Percentiles rank a stretch among this genome's conserved stretches.
phyloP scores from a whole-genome alignment of 2,888 invertebrate species.

The Catocala sponsa region DNA sequence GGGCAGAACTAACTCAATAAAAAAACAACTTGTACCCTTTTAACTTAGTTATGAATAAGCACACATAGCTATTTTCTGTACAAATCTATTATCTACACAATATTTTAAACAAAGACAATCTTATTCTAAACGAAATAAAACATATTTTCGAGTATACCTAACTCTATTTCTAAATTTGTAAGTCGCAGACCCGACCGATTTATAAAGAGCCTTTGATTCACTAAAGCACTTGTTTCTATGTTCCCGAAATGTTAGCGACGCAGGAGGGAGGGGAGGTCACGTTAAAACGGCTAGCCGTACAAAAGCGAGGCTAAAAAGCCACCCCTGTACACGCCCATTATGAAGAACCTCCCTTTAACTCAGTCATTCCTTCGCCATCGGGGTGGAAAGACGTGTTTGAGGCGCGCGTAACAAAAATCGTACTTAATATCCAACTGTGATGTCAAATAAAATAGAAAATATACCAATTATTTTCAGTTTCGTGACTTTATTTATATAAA shows the following conservation, averaged over 20 bases:
- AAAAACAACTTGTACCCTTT: conserved; percentile 60
- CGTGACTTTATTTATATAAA: conserved; percentile 29
- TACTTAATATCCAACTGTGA: conserved; percentile 35
- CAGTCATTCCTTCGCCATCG: conserved; percentile 68
- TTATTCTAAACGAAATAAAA: conserved; percentile 34
- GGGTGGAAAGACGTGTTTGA: conserved; percentile 53
- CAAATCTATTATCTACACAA: conserved; percentile 36
- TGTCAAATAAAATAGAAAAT: conserved; percentile 29
- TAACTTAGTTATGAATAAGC: conserved; percentile 59
- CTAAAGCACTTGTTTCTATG: conserved; percentile 8
- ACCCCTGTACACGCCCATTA: conserved; percentile 80
- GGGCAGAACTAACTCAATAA: conserved; percentile 56
- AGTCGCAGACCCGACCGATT: conserved; percentile 59
- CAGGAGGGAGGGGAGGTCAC: conserved; percentile 58
- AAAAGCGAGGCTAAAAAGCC: conserved; percentile 81
- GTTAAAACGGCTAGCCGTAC: conserved; percentile 61
- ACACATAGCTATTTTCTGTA: conserved; percentile 48
- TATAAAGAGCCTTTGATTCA: conserved; percentile 47
- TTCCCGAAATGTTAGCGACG: conserved; percentile 23
- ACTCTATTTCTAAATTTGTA: conserved; percentile 58
- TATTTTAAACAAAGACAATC: conserved; percentile 28
- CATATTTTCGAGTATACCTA: conserved; percentile 23
- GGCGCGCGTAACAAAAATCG: conserved; percentile 29
- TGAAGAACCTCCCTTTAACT: conserved; percentile 72
- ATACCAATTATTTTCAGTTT: conserved; percentile 34